A percentile compares a stretch with the other conserved stretches of the same genome.
Conservation (phyloP, 2,113 vertebrate species). For the Peromyscus polionotus region DNA sequence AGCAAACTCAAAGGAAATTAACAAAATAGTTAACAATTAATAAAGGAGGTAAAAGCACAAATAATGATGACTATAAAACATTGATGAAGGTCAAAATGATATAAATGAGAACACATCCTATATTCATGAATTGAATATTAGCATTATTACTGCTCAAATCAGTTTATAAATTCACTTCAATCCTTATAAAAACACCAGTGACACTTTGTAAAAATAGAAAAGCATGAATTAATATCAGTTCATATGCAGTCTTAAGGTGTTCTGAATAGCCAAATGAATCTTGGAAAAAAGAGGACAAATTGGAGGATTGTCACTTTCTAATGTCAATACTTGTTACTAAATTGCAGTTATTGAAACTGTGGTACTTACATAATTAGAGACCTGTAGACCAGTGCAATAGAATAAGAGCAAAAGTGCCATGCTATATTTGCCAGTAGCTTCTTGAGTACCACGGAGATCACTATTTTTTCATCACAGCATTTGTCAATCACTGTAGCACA, state of each 20-base stretch:
- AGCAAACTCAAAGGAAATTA: not conserved
- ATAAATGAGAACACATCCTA: not conserved
- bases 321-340: not conserved
- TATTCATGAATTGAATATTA: not conserved
- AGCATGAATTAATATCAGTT: not conserved
- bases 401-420: not conserved
- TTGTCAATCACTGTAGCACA: not conserved
- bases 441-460: not conserved
- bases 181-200: not conserved
- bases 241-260: not conserved
- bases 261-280: not conserved
- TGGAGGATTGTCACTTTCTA: not conserved
- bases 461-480: not conserved
- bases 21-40: not conserved
- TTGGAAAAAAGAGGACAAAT: not conserved
- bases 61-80: not conserved
- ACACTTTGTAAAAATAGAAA: not conserved
- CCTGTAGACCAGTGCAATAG: not conserved
- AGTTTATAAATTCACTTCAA: not conserved
- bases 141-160: not conserved
- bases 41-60: not conserved
- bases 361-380: not conserved
- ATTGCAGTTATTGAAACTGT: not conserved
- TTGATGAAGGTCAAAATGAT: not conserved
- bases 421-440: not conserved